These are phyloP conservation scores for Laspeyria flexula DNA, from an alignment of 2,888 invertebrate genomes.

Conservation along the genomic window DNA sequence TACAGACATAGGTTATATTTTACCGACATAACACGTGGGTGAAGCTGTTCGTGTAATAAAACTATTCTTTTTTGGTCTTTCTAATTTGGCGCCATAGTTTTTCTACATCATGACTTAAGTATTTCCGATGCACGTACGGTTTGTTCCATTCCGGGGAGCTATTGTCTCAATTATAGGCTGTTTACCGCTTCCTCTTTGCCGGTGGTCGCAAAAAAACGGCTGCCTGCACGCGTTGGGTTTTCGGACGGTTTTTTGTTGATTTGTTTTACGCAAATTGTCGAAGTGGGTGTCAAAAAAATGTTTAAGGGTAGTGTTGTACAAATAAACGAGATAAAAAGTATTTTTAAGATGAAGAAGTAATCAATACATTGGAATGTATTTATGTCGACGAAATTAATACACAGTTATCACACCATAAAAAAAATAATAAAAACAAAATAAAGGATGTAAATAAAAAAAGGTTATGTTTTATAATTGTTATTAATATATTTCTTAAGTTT, in stretches of 20 bases:
- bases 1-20: no score
- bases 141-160: conserved; percentile 35
- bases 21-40: no score
- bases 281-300: conserved; percentile 1
- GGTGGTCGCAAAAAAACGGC: conserved; percentile 73
- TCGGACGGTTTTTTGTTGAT: conserved; percentile 32
- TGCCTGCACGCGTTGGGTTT: conserved; percentile 37
- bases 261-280: conserved; percentile 26
- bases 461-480: no score
- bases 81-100: conserved; percentile 27
- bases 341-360: background rate
- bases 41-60: conserved; percentile 25
- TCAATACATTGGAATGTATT: background rate
- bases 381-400: background rate
- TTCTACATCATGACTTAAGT: conserved; percentile 45
- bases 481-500: no score
- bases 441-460: no score
- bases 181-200: conserved; percentile 64
- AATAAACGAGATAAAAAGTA: background rate
- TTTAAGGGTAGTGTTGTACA: background rate
- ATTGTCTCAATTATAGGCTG: conserved; percentile 74
- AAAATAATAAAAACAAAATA: no score
- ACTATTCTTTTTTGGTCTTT: background rate
- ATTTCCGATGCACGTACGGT: conserved; percentile 62
- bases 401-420: no score